phyloP scores from a whole-genome alignment of 2,113 vertebrate genomes.

The Passer domesticus region DNA sequence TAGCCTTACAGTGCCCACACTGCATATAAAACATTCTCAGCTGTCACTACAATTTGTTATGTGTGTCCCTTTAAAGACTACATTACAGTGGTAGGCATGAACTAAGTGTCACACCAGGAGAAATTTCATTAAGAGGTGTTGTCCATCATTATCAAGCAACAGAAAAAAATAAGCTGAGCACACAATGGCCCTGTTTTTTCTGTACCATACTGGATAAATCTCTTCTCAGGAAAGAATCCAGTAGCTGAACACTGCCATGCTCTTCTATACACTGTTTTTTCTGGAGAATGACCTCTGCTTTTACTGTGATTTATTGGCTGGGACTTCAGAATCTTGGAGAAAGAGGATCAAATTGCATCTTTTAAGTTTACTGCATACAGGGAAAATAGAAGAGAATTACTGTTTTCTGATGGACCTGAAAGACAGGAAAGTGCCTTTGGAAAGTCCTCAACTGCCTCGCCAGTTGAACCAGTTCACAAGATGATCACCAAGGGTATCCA shows the following conservation, averaged over 20 bases:
- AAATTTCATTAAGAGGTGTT: neutral
- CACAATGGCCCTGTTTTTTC: neutral
- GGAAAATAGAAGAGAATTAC: neutral
- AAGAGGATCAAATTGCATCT: neutral
- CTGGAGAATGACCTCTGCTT: neutral
- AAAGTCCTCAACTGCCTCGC: neutral
- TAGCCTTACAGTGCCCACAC: neutral
- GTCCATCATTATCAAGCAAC: conserved; percentile 41
- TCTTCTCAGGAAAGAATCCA: neutral
- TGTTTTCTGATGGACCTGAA: neutral
- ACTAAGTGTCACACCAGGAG: neutral
- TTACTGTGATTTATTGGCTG: neutral
- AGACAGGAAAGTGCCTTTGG: neutral
- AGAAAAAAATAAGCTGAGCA: neutral
- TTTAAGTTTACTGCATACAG: neutral
- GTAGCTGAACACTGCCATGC: neutral
- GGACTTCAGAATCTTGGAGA: neutral
- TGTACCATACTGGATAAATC: neutral
- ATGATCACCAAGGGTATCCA: neutral
- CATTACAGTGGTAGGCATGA: neutral
- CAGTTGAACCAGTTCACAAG: neutral
- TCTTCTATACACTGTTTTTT: neutral
- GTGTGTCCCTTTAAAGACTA: neutral
- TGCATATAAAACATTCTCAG: neutral
- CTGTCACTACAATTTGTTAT: neutral